Evolutionary conservation across 2,113 vertebrate genomes (phyloP).

Genomic region (Donacobius atricapilla): DNA sequence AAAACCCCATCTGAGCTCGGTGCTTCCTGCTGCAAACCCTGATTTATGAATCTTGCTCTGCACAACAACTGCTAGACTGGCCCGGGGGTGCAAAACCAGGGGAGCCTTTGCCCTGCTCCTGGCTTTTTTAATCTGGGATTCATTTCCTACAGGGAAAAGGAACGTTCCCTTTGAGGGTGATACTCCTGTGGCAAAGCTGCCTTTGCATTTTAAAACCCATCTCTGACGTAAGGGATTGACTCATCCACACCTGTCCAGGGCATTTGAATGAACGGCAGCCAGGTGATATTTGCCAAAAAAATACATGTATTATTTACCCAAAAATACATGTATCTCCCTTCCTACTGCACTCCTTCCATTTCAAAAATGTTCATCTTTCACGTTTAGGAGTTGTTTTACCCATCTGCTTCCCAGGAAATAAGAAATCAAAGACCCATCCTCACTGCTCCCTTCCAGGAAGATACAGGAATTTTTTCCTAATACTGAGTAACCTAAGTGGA

Average conservation of each 20-base stretch:
- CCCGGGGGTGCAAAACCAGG: neutral
- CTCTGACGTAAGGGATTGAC: neutral
- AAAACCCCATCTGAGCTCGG: neutral
- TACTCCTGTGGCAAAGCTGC: neutral
- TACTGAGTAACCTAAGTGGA: neutral
- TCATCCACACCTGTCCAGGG: neutral
- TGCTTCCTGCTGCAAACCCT: neutral
- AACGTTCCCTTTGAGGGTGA: neutral
- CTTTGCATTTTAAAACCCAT: neutral
- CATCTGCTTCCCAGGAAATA: neutral
- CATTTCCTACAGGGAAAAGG: neutral
- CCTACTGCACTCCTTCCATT: neutral
- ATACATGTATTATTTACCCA: accelerated
- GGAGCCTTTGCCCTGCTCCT: neutral
- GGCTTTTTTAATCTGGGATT: neutral
- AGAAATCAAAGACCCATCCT: neutral
- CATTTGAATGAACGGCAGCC: neutral
- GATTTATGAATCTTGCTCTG: neutral
- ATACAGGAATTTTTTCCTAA: too few relatives aligned
- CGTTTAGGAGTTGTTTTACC: neutral
- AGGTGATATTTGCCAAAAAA: neutral
- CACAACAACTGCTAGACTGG: neutral
- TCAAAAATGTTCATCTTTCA: neutral
- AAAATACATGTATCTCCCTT: accelerated
- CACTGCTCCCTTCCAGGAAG: neutral